Base-by-base conservation (phyloP, 2,797 vertebrate species). In the Anas flavirostris region DNA sequence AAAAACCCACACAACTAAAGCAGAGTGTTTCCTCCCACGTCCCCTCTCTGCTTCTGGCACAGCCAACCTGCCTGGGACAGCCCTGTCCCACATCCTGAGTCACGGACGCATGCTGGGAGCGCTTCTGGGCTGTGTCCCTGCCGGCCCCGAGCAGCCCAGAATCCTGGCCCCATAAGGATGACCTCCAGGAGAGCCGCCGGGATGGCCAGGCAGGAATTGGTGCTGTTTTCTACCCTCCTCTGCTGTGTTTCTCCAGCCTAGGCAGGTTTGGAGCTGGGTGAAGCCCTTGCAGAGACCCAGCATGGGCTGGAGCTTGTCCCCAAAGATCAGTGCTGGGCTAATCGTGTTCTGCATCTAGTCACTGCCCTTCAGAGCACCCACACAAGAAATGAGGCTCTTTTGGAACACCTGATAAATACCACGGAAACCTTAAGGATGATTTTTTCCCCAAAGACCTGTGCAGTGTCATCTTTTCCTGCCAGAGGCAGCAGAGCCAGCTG, bases 1-100 rank as follows among this genome's bases (percentile, higher is more conserved):
- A 39, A 52, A 60, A 28, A 2, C 0, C 22, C 0, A 16, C 59
- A 1, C 28, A 10, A 3, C 25, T 7, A 4, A 15, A 72, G 29
- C 62, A n/a, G 41, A 21, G 18, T 3, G 0, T 8, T 64, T 76
- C 46, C 31, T 73, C 25, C 15, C 25, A 6, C 16, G 35, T 53
- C 22, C 70, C 10, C 23, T 5, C 5, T 7, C 48, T 50, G 48
- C 7, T 14, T 50, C 48, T 50, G 33, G 46, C 29, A 28, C 46
- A 53, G 8, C 18, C 18, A 43, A 33, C 16, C 41, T 26, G 28
- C 25, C 31, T 0, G 0, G 37, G 12, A 10, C 21, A 18, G 60
- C 50, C 68, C 26, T 31, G 48, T 33, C 48, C 82, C 58, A 35
- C 19, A 33, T 31, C 12, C 0, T 1, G 33, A 77, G 44, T 22